Evolutionary conservation across 2,888 invertebrate species (phyloP).

Genomic region (Drosophila mimetica): DNA sequence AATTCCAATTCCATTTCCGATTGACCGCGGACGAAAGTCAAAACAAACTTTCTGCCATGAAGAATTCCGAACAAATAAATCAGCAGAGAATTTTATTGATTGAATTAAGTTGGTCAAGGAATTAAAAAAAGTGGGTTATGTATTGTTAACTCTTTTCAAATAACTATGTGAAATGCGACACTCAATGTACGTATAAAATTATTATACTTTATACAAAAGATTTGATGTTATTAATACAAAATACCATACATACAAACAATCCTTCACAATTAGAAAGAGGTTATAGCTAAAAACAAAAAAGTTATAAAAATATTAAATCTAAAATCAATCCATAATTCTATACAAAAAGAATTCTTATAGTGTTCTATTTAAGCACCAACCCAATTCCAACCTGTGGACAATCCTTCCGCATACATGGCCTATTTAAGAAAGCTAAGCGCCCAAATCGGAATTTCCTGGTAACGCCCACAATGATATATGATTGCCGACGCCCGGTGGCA

Average conservation of each 20-base stretch:
- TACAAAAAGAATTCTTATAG: not conserved
- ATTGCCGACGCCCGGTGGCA: conserved; percentile 34
- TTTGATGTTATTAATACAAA: too few relatives aligned
- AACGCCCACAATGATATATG: conserved; percentile 44
- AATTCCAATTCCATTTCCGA: conserved; percentile 23
- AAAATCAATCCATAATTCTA: not conserved
- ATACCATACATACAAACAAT: too few relatives aligned
- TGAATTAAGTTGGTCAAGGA: not conserved
- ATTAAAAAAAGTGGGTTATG: too few relatives aligned
- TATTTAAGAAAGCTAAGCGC: conserved; percentile 18
- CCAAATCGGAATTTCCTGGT: not conserved
- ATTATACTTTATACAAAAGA: too few relatives aligned
- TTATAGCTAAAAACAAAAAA: too few relatives aligned
- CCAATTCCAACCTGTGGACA: conserved; percentile 6
- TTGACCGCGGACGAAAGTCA: conserved; percentile 29
- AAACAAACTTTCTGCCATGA: not conserved
- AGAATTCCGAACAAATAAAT: not conserved
- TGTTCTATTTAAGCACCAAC: not conserved
- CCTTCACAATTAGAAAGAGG: too few relatives aligned
- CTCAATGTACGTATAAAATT: too few relatives aligned
- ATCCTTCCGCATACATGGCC: conserved; percentile 18
- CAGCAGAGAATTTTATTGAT: not conserved
- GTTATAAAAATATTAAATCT: not conserved
- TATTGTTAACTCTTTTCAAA: not conserved
- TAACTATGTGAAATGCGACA: too few relatives aligned